Base-by-base conservation (phyloP, 2,797 vertebrate genomes). In the Pampus argenteus region DNA sequence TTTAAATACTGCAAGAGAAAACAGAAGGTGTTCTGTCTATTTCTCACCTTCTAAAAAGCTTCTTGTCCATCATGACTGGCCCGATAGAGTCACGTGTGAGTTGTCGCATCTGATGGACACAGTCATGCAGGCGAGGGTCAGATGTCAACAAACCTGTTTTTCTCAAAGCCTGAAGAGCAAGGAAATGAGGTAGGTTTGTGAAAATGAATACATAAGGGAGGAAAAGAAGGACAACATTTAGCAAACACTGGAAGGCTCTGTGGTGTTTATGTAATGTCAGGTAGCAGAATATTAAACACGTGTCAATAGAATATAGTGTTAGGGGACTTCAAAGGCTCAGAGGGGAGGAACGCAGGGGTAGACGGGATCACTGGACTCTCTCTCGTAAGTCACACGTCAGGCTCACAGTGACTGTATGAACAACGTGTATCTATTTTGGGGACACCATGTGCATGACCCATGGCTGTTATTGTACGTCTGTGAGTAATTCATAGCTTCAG, bases 111-210 rank as follows among this genome's bases (percentile, higher is more conserved):
- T 94, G 93, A 71, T 20, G 86, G 90, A 97, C 92, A 66, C 95
- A 96, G 89, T 96, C 94, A 54, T 89, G 94, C 61, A 98, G 94
- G 28, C 96, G 92, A 29, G 97, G 97, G 86, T 97, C 97, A 49
- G 96, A 95, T 0, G 95, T 96, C 88, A 95, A 89, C 66, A 98
- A 80, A 36, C 96, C 97, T 1, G 95, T 97, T 82, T 92, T 95
- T 83, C 92, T 95, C 76, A 97, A 82, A 31, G 94, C 95, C 96
- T 98, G 81, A 3, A 52, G 57, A 78, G 25, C 11, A 45, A 17
- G 7, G 23, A 68, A 65, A 70, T 10, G 9, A 66, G 34, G n/a
- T 23, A 20, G 23, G 8, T 71, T 66, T 34, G 2, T 50, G 49
- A 3, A 56, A 26, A 59, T 60, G 0, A 20, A 49, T 44, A 20